Conservation (phyloP, 2,888 invertebrate genomes). For the Tinea pellionella region DNA sequence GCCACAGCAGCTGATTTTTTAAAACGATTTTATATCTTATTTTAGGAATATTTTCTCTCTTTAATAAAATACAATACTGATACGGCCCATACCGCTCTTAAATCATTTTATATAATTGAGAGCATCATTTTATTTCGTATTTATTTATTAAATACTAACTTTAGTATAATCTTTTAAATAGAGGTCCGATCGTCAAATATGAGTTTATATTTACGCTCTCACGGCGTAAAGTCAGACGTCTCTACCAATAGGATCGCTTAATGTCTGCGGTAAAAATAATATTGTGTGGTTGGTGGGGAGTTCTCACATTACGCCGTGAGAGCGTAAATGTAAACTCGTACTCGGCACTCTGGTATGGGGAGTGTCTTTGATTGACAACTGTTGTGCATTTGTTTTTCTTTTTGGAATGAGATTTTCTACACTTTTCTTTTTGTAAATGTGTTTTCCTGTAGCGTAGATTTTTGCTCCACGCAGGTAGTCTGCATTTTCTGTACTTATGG, state of each 20-base stretch:
- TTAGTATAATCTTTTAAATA: too few relatives aligned
- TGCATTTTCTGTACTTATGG: slow-evolving; percentile 3
- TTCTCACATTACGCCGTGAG: too few relatives aligned
- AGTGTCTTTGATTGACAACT: too few relatives aligned
- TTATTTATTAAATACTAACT: slow-evolving; percentile 34
- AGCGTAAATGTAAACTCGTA: too few relatives aligned
- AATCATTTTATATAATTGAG: slow-evolving; percentile 50
- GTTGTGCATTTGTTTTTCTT: not conserved
- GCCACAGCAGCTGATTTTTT: not conserved
- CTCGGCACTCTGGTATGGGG: too few relatives aligned
- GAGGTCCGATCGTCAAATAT: too few relatives aligned
- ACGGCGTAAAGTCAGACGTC: too few relatives aligned
- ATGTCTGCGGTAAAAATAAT: too few relatives aligned
- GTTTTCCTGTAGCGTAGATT: not conserved
- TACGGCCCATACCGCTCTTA: slow-evolving; percentile 16
- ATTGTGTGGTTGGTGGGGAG: too few relatives aligned
- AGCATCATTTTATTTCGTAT: slow-evolving; percentile 30
- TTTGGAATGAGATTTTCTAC: not conserved
- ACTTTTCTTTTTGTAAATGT: not conserved
- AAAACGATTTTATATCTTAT: not conserved
- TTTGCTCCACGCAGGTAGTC: not conserved
- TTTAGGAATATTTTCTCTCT: not conserved
- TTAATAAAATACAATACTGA: not conserved
- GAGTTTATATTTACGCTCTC: too few relatives aligned
- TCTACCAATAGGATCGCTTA: too few relatives aligned